Evolutionary conservation across 2,113 vertebrate genomes (phyloP).

Genomic region (Callithrix jacchus): DNA sequence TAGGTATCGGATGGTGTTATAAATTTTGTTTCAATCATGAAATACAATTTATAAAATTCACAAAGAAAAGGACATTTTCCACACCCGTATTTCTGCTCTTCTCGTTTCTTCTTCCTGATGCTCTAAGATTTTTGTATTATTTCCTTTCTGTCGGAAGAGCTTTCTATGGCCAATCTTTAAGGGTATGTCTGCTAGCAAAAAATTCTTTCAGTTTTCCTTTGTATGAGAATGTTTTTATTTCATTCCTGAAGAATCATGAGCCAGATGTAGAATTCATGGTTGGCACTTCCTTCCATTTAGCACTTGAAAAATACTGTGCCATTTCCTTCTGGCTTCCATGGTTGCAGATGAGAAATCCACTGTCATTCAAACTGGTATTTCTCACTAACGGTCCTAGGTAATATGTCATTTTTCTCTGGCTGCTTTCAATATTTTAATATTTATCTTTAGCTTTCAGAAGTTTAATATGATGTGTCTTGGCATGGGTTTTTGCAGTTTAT

Average conservation of each 20-base stretch:
- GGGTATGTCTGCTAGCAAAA: neutral
- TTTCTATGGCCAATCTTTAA: neutral
- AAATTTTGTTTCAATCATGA: neutral
- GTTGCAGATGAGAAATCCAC: neutral
- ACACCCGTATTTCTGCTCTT: neutral
- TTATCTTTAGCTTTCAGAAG: neutral
- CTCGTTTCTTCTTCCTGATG: neutral
- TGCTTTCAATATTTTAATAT: neutral
- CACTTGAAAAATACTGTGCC: neutral
- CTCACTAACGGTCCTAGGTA: neutral
- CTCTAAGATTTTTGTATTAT: neutral
- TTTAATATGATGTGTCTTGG: neutral
- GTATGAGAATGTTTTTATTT: neutral
- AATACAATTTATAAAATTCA: slow-evolving; percentile 18
- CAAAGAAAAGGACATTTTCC: neutral
- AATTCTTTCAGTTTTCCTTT: neutral
- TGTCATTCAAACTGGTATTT: neutral
- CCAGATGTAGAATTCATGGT: neutral
- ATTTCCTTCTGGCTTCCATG: neutral
- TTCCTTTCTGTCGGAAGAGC: neutral
- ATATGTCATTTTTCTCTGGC: neutral
- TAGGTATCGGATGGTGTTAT: neutral
- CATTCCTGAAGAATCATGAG: neutral
- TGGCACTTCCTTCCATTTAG: neutral
- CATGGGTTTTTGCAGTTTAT: neutral